These are phyloP conservation scores for Geotrypetes seraphini DNA, from an alignment of 2,797 vertebrate genomes.

Conservation along the genomic window DNA sequence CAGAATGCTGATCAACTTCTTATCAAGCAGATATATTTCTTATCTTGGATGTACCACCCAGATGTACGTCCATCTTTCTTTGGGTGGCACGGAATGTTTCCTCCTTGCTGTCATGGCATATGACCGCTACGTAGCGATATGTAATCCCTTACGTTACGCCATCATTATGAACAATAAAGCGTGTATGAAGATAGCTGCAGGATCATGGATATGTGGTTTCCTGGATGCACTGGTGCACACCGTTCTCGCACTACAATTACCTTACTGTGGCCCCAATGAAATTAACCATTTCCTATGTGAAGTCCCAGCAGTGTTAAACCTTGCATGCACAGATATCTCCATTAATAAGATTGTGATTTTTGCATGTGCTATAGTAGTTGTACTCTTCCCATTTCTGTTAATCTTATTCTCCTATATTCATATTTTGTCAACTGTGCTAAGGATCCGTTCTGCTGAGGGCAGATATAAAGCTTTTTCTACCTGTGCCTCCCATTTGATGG, in stretches of 20 bases:
- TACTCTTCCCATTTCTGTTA: background rate
- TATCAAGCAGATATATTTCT: background rate
- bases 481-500: background rate
- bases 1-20: background rate
- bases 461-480: background rate
- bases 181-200: background rate
- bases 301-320: background rate
- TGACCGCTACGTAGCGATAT: constrained; percentile 1
- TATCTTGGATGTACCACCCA: constrained; percentile 1
- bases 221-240: background rate
- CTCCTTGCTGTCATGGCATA: background rate
- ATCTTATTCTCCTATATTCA: background rate
- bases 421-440: background rate
- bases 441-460: background rate
- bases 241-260: background rate
- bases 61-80: background rate
- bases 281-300: constrained; percentile 2
- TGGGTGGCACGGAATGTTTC: background rate
- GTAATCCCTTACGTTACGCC: background rate
- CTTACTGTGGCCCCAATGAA: background rate
- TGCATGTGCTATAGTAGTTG: background rate
- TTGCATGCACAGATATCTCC: background rate
- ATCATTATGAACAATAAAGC: background rate
- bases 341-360: background rate
- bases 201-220: background rate